Evolutionary conservation across 2,888 invertebrate genomes (phyloP).

Genomic region (Lasiommata megera): DNA sequence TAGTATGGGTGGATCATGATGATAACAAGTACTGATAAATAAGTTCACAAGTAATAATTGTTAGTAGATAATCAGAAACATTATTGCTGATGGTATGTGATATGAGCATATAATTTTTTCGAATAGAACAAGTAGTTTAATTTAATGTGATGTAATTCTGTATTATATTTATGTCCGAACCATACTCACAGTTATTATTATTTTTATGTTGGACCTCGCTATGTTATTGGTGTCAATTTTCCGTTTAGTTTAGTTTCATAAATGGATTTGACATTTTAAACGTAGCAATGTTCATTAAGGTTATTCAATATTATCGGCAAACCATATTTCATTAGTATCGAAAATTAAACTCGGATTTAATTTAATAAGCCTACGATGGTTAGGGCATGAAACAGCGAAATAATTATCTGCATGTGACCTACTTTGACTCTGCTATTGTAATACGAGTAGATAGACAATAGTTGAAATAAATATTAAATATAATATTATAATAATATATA

Average conservation of each 20-base stretch:
- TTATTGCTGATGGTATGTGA: too few species aligned
- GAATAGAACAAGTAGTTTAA: not conserved
- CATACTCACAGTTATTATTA: not conserved
- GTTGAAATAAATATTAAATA: not conserved
- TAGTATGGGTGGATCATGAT: too few species aligned
- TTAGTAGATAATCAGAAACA: too few species aligned
- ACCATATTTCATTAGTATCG: slow-evolving; percentile 29
- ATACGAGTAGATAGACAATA: not conserved
- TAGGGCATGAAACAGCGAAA: slow-evolving; percentile 14
- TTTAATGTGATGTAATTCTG: not conserved
- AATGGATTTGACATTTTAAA: slow-evolving; percentile 24
- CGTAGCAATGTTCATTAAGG: slow-evolving; percentile 21
- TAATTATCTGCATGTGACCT: slow-evolving; percentile 15
- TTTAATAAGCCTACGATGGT: slow-evolving; percentile 24
- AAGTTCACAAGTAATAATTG: too few species aligned
- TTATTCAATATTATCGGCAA: slow-evolving; percentile 28
- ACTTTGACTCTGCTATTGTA: not conserved
- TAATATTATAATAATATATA: too few species aligned
- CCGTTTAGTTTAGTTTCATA: slow-evolving; percentile 20
- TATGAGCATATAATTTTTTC: not conserved
- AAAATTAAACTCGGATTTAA: slow-evolving; percentile 24
- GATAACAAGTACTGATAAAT: too few species aligned
- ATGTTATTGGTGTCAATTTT: slow-evolving; percentile 13
- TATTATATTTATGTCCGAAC: not conserved
- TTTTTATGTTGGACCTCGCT: not conserved